Base-by-base conservation (phyloP, 2,797 vertebrate genomes). In the Chlorospingus flavigularis region DNA sequence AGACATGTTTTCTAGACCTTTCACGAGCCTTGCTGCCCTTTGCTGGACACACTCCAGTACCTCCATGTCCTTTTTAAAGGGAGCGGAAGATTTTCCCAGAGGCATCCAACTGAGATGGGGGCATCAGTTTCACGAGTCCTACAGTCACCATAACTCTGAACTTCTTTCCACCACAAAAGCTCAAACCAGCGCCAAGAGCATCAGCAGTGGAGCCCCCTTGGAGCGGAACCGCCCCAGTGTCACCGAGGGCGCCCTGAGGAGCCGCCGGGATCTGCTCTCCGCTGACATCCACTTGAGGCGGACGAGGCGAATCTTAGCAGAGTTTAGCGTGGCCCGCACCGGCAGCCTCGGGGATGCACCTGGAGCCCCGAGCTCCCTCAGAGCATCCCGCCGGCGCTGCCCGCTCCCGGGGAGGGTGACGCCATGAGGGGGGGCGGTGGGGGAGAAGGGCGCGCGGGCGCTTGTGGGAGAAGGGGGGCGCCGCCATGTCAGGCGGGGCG, bases 401-500 rank as follows among this genome's bases (percentile, higher is more conserved):
- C 58, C 11, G n/a, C 50, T 10, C 17, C 3, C 4, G 8, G 2
- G 4, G 1, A 6, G 4, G 3, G 9, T 67, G 92, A 72, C 87
- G 63, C 63, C 82, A 92, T 71, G 40, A 10, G 10, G 28, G 19
- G 40, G n/a, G 18, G 23, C 37, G 12, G 6, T 18, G 54, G 42
- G 54, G 23, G 51, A 73, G 21, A n/a, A 51, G 58, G 51, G 63
- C 88, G 88, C 96, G 96, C 95, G 81, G 43, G 62, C 95, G 31
- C 73, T 88, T 95, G 80, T 96, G 97, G 97, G 97, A 92, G 93
- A 90, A 35, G 71, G 33, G 16, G 95, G 94, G 33, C 47, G 78
- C 86, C 81, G 93, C 86, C 94, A 97, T 96, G 94, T 96, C 95
- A 73, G 95, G 95, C 84, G 92, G 95, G 96, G 96, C 70, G 43